Conservation (phyloP, 2,888 invertebrate species). For the Ormyrus labotus region DNA sequence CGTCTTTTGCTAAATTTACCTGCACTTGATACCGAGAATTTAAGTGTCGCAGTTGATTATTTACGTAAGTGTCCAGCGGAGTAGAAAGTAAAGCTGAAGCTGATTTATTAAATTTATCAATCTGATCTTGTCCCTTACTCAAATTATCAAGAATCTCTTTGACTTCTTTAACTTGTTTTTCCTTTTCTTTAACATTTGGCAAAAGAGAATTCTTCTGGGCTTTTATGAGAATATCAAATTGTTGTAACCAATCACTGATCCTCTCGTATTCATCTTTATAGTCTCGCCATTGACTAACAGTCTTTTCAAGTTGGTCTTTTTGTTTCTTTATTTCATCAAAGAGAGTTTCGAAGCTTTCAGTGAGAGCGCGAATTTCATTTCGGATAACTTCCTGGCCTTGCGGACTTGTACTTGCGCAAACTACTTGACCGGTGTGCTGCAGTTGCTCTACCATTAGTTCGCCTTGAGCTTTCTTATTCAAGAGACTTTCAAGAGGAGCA, state of each 20-base stretch:
- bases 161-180: conserved; percentile 89
- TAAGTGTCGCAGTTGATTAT: conserved; percentile 89
- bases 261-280: conserved; percentile 96
- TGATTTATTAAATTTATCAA: conserved; percentile 88
- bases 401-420: conserved; percentile 88
- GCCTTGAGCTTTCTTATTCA: conserved; percentile 94
- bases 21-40: conserved; percentile 93
- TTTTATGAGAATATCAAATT: conserved; percentile 92
- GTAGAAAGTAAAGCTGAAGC: conserved; percentile 87
- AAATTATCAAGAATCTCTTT: conserved; percentile 86
- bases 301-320: conserved; percentile 88
- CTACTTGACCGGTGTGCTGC: conserved; percentile 91
- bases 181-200: conserved; percentile 88
- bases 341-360: conserved; percentile 89
- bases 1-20: conserved; percentile 91
- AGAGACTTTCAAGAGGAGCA: conserved; percentile 88
- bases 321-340: conserved; percentile 92
- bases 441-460: conserved; percentile 91
- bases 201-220: conserved; percentile 91
- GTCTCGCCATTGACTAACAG: conserved; percentile 89
- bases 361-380: conserved; percentile 90
- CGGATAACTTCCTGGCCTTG: conserved; percentile 88
- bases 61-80: conserved; percentile 91
- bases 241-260: conserved; percentile 93
- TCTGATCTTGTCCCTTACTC: conserved; percentile 87